These are phyloP conservation scores for Spialia ferax DNA, from an alignment of 2,888 invertebrate genomes.

Conservation along the genomic window DNA sequence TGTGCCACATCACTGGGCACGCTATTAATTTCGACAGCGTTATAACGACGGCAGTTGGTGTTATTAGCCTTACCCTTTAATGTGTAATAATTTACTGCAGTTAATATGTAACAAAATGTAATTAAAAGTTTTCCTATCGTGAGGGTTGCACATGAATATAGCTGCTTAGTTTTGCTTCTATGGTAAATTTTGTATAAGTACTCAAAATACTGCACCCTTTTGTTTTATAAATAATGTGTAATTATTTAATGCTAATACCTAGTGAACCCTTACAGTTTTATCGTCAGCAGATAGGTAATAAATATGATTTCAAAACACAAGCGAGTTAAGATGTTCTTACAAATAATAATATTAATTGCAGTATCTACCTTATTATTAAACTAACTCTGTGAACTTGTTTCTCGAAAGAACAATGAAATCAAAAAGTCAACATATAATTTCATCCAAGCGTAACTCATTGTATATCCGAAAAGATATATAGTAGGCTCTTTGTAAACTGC, in stretches of 20 bases:
- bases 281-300: too few species aligned
- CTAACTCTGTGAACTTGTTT: not conserved
- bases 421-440: conserved; percentile 23
- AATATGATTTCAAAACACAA: too few species aligned
- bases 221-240: too few species aligned
- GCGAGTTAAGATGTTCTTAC: too few species aligned
- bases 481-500: conserved; percentile 46
- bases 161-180: conserved; percentile 21
- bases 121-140: conserved; percentile 76
- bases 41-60: conserved; percentile 79
- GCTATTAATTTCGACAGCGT: conserved; percentile 81
- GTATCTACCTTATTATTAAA: not conserved
- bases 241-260: too few species aligned
- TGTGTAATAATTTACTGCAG: conserved; percentile 84
- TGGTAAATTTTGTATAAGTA: not conserved
- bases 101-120: conserved; percentile 83
- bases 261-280: too few species aligned
- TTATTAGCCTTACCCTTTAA: conserved; percentile 83
- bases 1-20: conserved; percentile 58
- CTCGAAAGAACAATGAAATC: not conserved
- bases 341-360: too few species aligned
- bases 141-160: conserved; percentile 12
- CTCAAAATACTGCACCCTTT: too few species aligned
- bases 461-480: conserved; percentile 31
- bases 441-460: conserved; percentile 18